Conservation (phyloP, 2,888 invertebrate genomes). For the Temnothorax ravouxi region DNA sequence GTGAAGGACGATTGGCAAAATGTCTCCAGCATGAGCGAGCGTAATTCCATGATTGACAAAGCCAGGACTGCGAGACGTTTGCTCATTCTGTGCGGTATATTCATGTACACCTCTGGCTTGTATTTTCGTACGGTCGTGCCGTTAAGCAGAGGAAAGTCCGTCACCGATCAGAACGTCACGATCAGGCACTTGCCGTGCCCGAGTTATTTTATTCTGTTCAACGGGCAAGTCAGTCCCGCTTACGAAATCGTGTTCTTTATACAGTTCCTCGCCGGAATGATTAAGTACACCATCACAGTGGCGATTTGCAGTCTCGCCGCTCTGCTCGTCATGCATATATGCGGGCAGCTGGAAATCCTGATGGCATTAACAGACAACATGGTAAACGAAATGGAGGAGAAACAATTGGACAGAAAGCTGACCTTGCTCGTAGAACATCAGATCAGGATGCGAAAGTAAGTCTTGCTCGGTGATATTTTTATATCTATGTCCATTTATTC, state of each 20-base stretch:
- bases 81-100: slow-evolving; percentile 64
- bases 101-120: slow-evolving; percentile 68
- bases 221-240: slow-evolving; percentile 64
- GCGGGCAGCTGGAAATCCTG: slow-evolving; percentile 75
- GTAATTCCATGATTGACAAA: slow-evolving; percentile 72
- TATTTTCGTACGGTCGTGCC: slow-evolving; percentile 67
- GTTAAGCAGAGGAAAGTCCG: slow-evolving; percentile 53
- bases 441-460: slow-evolving; percentile 34
- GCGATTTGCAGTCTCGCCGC: slow-evolving; percentile 71
- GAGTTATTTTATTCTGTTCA: slow-evolving; percentile 66
- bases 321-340: slow-evolving; percentile 72
- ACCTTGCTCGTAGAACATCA: slow-evolving; percentile 63
- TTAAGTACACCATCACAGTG: slow-evolving; percentile 65
- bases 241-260: slow-evolving; percentile 72
- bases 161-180: slow-evolving; percentile 66
- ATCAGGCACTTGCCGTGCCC: slow-evolving; percentile 73
- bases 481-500: not conserved
- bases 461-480: not conserved
- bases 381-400: slow-evolving; percentile 53
- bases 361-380: slow-evolving; percentile 65
- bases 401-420: slow-evolving; percentile 42
- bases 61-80: slow-evolving; percentile 73
- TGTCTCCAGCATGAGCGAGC: slow-evolving; percentile 55
- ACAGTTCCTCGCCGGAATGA: slow-evolving; percentile 65
- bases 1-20: slow-evolving; percentile 44